Evolutionary conservation across 2,797 vertebrate genomes (phyloP), one percentile per base, ranked within the genome.

Genomic region (Dendrocincla tyrannina): DNA sequence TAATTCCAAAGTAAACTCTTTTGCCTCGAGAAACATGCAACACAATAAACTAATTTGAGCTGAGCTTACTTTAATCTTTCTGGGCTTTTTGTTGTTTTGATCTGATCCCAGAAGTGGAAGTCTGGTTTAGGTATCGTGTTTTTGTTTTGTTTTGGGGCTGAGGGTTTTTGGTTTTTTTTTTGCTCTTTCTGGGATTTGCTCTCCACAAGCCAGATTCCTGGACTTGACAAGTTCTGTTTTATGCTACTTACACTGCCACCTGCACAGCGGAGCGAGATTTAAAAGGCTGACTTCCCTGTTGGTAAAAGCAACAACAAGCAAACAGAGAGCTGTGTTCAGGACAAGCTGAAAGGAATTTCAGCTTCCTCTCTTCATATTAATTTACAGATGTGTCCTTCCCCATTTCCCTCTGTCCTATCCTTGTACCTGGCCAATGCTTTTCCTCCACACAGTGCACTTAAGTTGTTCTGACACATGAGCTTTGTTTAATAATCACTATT

Each of bases 1-100:
- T 94, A 96, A 96, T 96, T 96, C 96, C 96, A 97, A 97, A 97
- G 88, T 96, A 97, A 97, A 97, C 92, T 91, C 84, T 93, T 95
- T 92, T 89, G 96, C 96, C 95, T 95, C 13, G 9, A 96, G 96
- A 97, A 97, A 95, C 91, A 93, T 85, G 85, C 94, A 96, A 93
- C 89, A 95, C 90, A 97, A 96, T 96, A 97, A 96, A 96, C 96
- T 97, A 94, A 97, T 97, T 97, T 94, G 88, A 94, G 73, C 84
- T 93, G 94, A 95, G 97, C 95, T 97, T 89, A 96, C 62, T 76
- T 91, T 95, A 96, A 97, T 97, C 95, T 97, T 96, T 88, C 76
- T 78, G 93, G 91, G 89, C 82, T 96, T 95, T 95, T 96, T 82
- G 63, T 84, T 89, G 88, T 96, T 97, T 97, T 97, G 92, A 97